Percentiles rank a stretch among this genome's conserved stretches.
phyloP scores from a whole-genome alignment of 2,113 vertebrate genomes.

The Rhadina sibilatrix region DNA sequence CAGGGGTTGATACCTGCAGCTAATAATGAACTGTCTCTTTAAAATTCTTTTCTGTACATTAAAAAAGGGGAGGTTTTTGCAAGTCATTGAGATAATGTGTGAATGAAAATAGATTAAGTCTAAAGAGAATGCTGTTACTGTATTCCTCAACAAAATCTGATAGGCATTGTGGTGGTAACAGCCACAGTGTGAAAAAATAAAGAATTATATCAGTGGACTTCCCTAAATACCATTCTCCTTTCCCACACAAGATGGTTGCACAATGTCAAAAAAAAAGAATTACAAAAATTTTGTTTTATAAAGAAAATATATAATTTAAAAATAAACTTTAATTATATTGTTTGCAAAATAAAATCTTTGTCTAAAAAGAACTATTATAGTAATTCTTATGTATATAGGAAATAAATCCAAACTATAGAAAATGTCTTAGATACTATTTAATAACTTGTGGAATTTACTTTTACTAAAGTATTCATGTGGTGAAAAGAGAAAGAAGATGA shows the following conservation, averaged over 20 bases:
- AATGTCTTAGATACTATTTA: neutral
- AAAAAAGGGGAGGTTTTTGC: neutral
- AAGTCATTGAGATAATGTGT: neutral
- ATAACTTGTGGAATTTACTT: neutral
- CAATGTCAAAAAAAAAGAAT: neutral
- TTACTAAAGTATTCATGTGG: neutral
- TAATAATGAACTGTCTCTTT: neutral
- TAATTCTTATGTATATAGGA: neutral
- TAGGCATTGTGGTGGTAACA: neutral
- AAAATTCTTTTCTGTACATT: neutral
- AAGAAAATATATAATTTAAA: neutral
- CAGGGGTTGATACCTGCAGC: neutral
- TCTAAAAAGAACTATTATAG: neutral
- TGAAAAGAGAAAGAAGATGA: neutral
- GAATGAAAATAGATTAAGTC: neutral
- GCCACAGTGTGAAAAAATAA: neutral
- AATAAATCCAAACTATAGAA: neutral
- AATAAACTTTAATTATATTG: neutral
- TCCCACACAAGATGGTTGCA: neutral
- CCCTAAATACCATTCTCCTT: neutral
- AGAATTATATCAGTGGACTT: neutral
- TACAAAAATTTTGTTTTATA: neutral
- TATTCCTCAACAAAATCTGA: neutral
- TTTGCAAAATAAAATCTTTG: neutral
- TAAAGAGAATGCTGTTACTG: neutral